Evolutionary conservation across 1,140 invertebrate species (phyloP).

Genomic region (Rhagoletis zephyria): DNA sequence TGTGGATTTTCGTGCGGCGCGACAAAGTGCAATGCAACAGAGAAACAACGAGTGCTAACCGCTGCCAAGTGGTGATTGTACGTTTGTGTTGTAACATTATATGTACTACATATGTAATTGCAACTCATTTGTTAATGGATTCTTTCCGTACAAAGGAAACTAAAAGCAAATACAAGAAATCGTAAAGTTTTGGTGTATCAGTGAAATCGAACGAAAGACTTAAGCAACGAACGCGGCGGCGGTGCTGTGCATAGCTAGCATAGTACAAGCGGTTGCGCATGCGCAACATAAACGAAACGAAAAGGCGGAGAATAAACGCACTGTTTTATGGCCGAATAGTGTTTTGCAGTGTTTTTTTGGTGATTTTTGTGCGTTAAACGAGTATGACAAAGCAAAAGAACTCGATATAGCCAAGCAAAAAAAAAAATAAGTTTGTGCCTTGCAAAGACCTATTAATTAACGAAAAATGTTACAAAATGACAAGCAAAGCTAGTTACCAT

Average conservation of each 20-base stretch:
- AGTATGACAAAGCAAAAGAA: neutral
- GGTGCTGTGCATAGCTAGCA: neutral
- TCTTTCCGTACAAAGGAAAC: neutral
- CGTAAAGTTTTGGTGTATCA: neutral
- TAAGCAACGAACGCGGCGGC: neutral
- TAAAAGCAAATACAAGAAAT: neutral
- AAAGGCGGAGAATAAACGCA: neutral
- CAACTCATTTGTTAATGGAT: neutral
- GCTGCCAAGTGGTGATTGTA: neutral
- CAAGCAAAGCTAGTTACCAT: slow-evolving; percentile 9
- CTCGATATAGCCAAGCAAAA: neutral
- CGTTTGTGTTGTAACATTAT: slow-evolving; percentile 5
- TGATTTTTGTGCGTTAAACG: neutral
- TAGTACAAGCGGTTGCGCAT: neutral
- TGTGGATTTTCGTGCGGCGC: slow-evolving; percentile 9
- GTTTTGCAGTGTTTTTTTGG: neutral
- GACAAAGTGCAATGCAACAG: neutral
- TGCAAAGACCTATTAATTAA: neutral
- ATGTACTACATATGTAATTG: neutral
- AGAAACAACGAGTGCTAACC: neutral
- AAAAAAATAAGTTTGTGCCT: neutral
- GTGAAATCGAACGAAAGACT: neutral
- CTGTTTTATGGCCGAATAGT: neutral
- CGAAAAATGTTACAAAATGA: slow-evolving; percentile 6
- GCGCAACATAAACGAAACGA: slow-evolving; percentile 8